A percentile compares a stretch with the other conserved stretches of the same genome.
Evolutionary conservation across 2,113 vertebrate genomes (phyloP).

Genomic region (Barnardius zonarius): DNA sequence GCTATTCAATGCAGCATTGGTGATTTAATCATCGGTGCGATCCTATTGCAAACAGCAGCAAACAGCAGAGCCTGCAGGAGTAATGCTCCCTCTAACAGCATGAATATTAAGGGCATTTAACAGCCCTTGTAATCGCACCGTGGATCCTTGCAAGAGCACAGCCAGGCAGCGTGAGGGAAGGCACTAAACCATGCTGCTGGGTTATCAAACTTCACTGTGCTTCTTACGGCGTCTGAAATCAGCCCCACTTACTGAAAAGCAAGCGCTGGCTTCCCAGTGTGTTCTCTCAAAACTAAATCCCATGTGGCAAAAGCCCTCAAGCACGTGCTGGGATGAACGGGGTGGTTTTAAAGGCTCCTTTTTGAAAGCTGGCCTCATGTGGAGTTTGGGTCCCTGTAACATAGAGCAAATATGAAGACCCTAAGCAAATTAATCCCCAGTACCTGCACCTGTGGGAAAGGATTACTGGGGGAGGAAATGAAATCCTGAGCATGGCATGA

Average conservation of each 20-base stretch:
- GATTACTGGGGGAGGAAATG: not conserved
- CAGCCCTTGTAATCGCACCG: slow-evolving; percentile 50
- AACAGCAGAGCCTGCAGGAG: slow-evolving; percentile 30
- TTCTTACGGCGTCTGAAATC: not conserved
- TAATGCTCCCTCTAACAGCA: not conserved
- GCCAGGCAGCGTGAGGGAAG: not conserved
- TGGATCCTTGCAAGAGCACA: slow-evolving; percentile 21
- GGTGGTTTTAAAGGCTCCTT: not conserved
- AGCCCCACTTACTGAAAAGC: not conserved
- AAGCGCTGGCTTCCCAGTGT: accelerated
- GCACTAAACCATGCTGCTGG: not conserved
- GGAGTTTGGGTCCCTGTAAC: not conserved
- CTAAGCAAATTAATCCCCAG: not conserved
- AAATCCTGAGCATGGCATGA: not conserved
- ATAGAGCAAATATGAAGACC: not conserved
- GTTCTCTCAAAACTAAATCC: not conserved
- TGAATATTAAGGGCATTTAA: slow-evolving; percentile 59
- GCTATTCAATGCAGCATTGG: not conserved
- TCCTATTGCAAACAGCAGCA: not conserved
- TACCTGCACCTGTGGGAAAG: not conserved
- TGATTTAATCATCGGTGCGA: slow-evolving; percentile 17
- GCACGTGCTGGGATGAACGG: not conserved
- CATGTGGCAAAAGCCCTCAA: not conserved
- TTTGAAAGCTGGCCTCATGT: not conserved
- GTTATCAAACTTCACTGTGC: not conserved